Evolutionary conservation across 1,140 invertebrate species (phyloP).

Genomic region (Papilio polytes): DNA sequence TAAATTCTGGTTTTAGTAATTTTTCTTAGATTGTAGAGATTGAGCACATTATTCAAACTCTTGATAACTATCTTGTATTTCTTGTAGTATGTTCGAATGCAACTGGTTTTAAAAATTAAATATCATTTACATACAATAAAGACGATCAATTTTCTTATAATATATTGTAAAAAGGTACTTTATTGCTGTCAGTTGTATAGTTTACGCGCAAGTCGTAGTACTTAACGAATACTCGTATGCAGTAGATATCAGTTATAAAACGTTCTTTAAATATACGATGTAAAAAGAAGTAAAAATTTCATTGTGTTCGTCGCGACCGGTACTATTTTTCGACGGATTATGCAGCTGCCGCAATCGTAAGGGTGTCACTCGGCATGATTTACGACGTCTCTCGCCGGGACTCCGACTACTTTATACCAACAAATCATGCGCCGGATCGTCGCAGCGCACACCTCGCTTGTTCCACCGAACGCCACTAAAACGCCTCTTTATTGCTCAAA

Average conservation of each 20-base stretch:
- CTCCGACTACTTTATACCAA: slow-evolving; percentile 64
- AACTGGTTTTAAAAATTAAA: slow-evolving; percentile 17
- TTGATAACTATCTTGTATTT: neutral
- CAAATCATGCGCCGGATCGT: slow-evolving; percentile 67
- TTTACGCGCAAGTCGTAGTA: slow-evolving; percentile 8
- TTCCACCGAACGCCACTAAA: slow-evolving; percentile 67
- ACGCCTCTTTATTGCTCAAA: slow-evolving; percentile 64
- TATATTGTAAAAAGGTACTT: neutral
- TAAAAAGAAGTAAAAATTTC: slow-evolving; percentile 54
- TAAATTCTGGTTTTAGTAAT: neutral
- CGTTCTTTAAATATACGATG: slow-evolving; percentile 25
- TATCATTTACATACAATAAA: slow-evolving; percentile 16
- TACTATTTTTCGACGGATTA: slow-evolving; percentile 66
- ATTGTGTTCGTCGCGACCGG: slow-evolving; percentile 47
- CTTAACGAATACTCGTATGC: slow-evolving; percentile 10
- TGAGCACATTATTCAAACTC: neutral
- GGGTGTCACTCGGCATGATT: slow-evolving; percentile 69
- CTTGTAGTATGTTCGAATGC: neutral
- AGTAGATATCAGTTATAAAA: slow-evolving; percentile 34
- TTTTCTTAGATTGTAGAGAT: slow-evolving; percentile 5
- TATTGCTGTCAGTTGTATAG: slow-evolving; percentile 16
- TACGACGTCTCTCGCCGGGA: slow-evolving; percentile 74
- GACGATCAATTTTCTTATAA: slow-evolving; percentile 17
- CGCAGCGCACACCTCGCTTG: slow-evolving; percentile 57
- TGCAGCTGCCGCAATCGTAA: slow-evolving; percentile 70